phyloP scores from a whole-genome alignment of 2,113 vertebrate species.

The Nibea albiflora region DNA sequence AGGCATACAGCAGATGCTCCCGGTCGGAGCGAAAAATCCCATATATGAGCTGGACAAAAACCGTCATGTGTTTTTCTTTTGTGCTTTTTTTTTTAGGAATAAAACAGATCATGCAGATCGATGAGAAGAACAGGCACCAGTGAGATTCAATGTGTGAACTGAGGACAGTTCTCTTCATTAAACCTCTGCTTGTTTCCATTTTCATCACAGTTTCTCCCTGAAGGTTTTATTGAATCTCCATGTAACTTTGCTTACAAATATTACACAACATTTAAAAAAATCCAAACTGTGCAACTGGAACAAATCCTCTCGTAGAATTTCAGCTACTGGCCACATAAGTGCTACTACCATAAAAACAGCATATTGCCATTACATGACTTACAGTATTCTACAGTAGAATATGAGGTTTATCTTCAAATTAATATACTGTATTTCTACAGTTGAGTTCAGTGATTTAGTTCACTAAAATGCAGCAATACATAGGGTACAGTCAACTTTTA shows the following conservation, averaged over 20 bases:
- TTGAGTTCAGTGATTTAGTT: too few species aligned
- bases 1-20: slow-evolving; percentile 65
- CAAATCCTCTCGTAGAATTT: too few species aligned
- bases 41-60: slow-evolving; percentile 46
- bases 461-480: too few species aligned
- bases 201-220: background rate
- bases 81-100: background rate
- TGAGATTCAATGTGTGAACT: slow-evolving; percentile 23
- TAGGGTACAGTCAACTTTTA: too few species aligned
- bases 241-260: background rate
- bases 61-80: slow-evolving; percentile 42
- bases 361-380: too few species aligned
- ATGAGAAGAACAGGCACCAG: slow-evolving; percentile 27
- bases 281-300: background rate
- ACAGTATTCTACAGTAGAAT: too few species aligned
- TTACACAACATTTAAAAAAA: background rate
- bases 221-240: background rate
- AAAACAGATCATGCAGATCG: slow-evolving; percentile 21
- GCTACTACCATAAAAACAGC: too few species aligned
- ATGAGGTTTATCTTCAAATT: too few species aligned
- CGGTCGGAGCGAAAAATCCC: slow-evolving; percentile 36
- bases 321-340: too few species aligned
- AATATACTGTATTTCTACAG: too few species aligned
- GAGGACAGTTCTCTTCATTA: background rate
- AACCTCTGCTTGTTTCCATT: slow-evolving; percentile 3